phyloP scores from a whole-genome alignment of 2,113 vertebrate genomes.

The Cariama cristata region DNA sequence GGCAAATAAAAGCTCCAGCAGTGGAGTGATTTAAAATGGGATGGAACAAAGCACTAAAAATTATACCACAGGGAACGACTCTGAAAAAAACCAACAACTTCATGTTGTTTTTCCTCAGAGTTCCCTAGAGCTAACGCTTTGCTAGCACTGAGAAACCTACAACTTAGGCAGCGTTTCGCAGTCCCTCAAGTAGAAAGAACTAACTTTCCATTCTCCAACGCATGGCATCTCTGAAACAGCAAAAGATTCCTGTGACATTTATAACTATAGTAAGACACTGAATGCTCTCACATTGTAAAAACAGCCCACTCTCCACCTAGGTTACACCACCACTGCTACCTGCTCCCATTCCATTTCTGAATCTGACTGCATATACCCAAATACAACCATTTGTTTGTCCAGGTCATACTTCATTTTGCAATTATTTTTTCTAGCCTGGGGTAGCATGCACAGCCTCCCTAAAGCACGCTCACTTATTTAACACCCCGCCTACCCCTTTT shows the following conservation, averaged over 20 bases:
- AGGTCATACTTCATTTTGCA: neutral
- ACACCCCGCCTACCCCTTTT: neutral
- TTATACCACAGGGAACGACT: constrained; percentile 13
- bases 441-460: neutral
- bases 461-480: neutral
- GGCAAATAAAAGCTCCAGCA: constrained; percentile 38
- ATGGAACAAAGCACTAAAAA: constrained; percentile 54
- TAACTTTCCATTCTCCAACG: neutral
- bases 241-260: neutral
- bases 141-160: constrained; percentile 19
- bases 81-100: neutral
- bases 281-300: neutral
- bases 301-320: neutral
- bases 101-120: constrained; percentile 38
- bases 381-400: neutral
- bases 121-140: constrained; percentile 23
- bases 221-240: neutral
- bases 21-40: constrained; percentile 44
- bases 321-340: neutral
- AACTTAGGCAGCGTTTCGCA: constrained; percentile 6
- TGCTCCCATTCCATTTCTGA: neutral
- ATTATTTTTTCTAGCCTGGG: neutral
- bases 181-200: neutral
- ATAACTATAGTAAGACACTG: neutral
- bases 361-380: neutral